Base-by-base conservation (phyloP, 1,140 invertebrate species). In the Heliconius nattereri region DNA sequence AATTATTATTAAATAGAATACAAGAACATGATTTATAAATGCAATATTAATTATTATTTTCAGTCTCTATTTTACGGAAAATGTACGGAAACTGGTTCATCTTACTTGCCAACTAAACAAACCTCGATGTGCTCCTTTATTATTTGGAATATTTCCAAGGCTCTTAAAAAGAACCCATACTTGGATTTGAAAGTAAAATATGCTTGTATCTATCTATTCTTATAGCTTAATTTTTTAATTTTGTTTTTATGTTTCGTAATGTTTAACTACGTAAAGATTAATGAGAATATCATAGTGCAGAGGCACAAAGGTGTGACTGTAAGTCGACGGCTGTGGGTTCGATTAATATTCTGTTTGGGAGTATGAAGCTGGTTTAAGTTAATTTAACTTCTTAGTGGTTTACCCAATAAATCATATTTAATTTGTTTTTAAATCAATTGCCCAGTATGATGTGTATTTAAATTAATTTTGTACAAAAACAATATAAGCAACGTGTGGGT, bases 121-220 rank as follows among this genome's bases (percentile, higher is more conserved):
- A 76, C 74, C 57, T 94, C 92, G 2, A 81, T 92, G 83, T 82
- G 78, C 40, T 87, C 89, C 71, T 83, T 94, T n/a, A 91, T 94
- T 78, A 76, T 85, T 45, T 94, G 92, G 92, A 94, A 94, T 80
- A 86, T 94, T 83, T 82, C 86, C 9, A 94, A 92, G 80, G 89
- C 87, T 40, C 52, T 91, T 5, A 87, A 92, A 85, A 84, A 72
- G 13, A 89, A 90, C 76, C 86, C 91, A 26, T 23, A 66, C 19
- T 82, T 93, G 52, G 83, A 94, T 81, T 81, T 94, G 77, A 87
- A 86, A 89, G 92, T 94, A 87, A 32, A 71, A n/a, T 23, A 72
- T 75, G 26, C 70, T 32, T 32, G n/a, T 40, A 72, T 72, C 3
- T 40, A 72, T 72, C 3, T 40, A 40, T 57, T 57, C 16, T 57